Percentiles rank a stretch among this genome's conserved stretches.
Conservation (phyloP, 1,140 invertebrate species). For the Rhopalosiphum padi region DNA sequence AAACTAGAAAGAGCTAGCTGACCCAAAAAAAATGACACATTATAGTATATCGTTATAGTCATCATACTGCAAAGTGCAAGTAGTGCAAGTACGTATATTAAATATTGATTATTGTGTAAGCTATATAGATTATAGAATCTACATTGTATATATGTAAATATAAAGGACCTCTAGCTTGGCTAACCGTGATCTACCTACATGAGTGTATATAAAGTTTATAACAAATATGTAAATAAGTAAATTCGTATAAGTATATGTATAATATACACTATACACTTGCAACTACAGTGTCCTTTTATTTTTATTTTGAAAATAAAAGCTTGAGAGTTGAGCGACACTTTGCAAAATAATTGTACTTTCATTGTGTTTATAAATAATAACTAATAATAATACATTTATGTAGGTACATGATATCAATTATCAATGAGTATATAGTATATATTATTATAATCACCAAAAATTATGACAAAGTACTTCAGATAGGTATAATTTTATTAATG, state of each 20-base stretch:
- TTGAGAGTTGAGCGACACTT: too few species aligned
- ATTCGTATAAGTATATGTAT: too few species aligned
- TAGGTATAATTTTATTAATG: constrained; percentile 3
- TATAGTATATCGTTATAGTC: not conserved
- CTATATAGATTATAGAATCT: too few species aligned
- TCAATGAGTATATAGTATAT: not conserved
- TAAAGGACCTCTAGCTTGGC: too few species aligned
- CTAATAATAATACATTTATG: too few species aligned
- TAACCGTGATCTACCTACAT: too few species aligned
- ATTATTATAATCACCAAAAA: constrained; percentile 3
- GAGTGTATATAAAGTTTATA: too few species aligned
- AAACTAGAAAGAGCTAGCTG: not conserved
- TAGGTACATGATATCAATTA: not conserved
- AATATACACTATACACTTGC: too few species aligned
- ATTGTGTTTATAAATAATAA: not conserved
- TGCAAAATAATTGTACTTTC: not conserved
- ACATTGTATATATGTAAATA: not conserved
- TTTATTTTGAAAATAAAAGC: too few species aligned
- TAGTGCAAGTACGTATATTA: not conserved
- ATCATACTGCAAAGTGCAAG: not conserved
- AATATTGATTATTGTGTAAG: not conserved
- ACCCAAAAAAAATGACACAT: not conserved
- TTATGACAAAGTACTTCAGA: not conserved
- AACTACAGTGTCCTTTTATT: too few species aligned
- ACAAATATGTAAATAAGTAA: too few species aligned